phyloP scores from a whole-genome alignment of 1,140 invertebrate species.

The Proctacanthus coquilletti region DNA sequence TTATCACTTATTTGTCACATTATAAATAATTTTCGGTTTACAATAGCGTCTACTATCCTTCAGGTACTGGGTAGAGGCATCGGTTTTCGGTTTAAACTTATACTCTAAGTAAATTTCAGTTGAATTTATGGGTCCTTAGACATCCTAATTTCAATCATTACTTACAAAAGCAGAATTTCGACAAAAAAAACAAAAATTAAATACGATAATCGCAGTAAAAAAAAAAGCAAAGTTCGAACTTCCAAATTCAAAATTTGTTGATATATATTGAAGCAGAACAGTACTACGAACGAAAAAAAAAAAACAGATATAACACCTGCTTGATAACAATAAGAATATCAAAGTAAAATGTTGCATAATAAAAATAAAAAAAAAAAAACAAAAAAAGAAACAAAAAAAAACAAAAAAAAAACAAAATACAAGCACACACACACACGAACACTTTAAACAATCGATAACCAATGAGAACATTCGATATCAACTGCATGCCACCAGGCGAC shows the following conservation, averaged over 20 bases:
- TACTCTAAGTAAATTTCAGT: too few relatives aligned
- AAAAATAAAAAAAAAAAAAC: slow-evolving; percentile 3
- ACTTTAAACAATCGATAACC: too few relatives aligned
- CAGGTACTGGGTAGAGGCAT: too few relatives aligned
- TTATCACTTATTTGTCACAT: slow-evolving; percentile 1
- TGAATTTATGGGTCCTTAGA: too few relatives aligned
- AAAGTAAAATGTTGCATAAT: slow-evolving; percentile 6
- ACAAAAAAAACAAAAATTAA: too few relatives aligned
- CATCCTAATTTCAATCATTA: neutral
- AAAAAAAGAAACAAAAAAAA: slow-evolving; percentile 3
- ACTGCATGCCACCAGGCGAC: too few relatives aligned
- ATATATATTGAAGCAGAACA: slow-evolving; percentile 8
- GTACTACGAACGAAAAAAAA: too few relatives aligned
- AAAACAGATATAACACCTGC: too few relatives aligned
- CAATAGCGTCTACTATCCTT: neutral
- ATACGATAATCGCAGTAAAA: neutral
- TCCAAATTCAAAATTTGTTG: slow-evolving; percentile 7
- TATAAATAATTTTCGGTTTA: neutral
- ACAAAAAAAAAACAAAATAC: neutral
- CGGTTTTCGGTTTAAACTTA: neutral
- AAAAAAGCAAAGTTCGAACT: neutral
- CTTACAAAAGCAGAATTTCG: too few relatives aligned
- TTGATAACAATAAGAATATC: neutral
- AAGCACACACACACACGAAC: too few relatives aligned
- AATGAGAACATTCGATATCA: too few relatives aligned